Evolutionary conservation across 2,888 invertebrate species (phyloP), one percentile per base, ranked within the genome.

Genomic region (Tenthredo amoena): DNA sequence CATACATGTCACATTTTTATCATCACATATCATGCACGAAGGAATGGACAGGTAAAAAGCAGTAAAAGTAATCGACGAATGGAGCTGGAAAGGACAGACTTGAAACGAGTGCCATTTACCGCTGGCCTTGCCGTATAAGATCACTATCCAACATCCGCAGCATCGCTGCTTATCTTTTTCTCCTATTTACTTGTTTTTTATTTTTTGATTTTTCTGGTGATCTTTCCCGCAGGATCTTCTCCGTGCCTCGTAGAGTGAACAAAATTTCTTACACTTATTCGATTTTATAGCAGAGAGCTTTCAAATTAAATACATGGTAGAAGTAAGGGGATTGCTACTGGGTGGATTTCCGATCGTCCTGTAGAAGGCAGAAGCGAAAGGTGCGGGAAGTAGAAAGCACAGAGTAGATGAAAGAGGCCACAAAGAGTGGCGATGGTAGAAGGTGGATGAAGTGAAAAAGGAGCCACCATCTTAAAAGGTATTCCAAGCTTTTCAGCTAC

Each of bases 381-480:
- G 40, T 81, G 62, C 21, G 40, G 81, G 26, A 58, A 81, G 58
- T 79, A 79, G 21, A 37, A 79, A n/a, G 62, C 79, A n/a, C 12
- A 79, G 62, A 81, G 81, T 81, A 81, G 81, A 81, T 62, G 50
- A 18, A 55, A 62, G 81, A 81, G 81, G 15, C 47, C 34, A 65
- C 79, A 50, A 43, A 68, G 65, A 79, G 71, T 47, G 10, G 47
- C 34, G 68, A 76, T 58, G 76, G 37, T 62, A n/a, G 72, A 34
- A 40, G 76, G 15, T 12, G 58, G 9, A n/a, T 34, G n/a, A 72
- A 47, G n/a, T 34, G n/a, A 84, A 47, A 68, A 47, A 21, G 34
- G 62, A 81, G 81, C 40, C 37, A 15, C 37, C 83, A 65, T 81
- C 77, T 74, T 79, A 85, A 85, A 79, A 85, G 76, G 85, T 79